These are phyloP conservation scores for human (Homo sapiens) DNA, from an alignment of 2,113 vertebrate genomes.

Conservation along the genomic window GRCh38 chr5:160785501-160786000, in stretches of 20 bases:
- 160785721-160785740: constrained; percentile 58
- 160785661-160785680: neutral
- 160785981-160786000: neutral
- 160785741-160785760: constrained; percentile 21
- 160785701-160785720: neutral
- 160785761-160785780: neutral
- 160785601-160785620: too few relatives aligned
- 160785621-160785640: too few relatives aligned
- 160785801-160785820: constrained; percentile 55
- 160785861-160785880: constrained; percentile 28
- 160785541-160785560: too few relatives aligned
- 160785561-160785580: too few relatives aligned
- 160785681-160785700: neutral
- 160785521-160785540: too few relatives aligned
- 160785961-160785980: neutral
- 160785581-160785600: too few relatives aligned
- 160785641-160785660: neutral
- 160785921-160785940: neutral
- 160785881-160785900: neutral
- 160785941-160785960: constrained; percentile 25
- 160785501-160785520: too few relatives aligned
- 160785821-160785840: constrained; percentile 19
- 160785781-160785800: neutral
- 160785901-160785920: constrained; percentile 20
- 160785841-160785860: constrained; percentile 17